Evolutionary conservation across 2,888 invertebrate species (phyloP).

Genomic region (Acanthococcus lagerstroemiae): DNA sequence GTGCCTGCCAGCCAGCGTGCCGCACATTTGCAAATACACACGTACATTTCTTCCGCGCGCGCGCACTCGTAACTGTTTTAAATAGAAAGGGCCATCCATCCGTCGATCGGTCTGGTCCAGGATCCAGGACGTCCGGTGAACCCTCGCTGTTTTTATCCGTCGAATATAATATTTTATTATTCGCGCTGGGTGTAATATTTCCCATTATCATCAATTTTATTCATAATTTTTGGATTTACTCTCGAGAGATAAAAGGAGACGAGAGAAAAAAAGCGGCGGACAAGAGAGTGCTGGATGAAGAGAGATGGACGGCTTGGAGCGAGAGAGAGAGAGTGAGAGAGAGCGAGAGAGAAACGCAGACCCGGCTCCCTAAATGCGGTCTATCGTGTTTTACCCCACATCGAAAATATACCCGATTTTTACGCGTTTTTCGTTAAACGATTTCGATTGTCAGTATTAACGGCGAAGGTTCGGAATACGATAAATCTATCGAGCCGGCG

Average conservation of each 20-base stretch:
- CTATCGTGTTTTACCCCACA: background rate
- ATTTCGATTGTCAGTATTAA: no score
- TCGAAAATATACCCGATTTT: constrained; percentile 11
- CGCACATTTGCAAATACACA: no score
- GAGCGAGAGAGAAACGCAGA: constrained; percentile 7
- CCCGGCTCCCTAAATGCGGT: constrained; percentile 28
- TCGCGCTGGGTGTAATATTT: constrained; percentile 29
- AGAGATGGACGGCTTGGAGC: no score
- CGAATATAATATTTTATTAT: constrained; percentile 28
- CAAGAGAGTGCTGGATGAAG: background rate
- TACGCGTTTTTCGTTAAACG: constrained; percentile 18
- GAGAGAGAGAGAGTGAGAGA: background rate
- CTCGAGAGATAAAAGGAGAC: background rate
- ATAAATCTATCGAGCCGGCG: no score
- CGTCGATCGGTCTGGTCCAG: constrained; percentile 1
- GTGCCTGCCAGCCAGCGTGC: background rate
- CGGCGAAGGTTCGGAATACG: no score
- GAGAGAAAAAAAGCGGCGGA: background rate
- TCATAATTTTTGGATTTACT: constrained; percentile 29
- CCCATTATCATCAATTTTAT: constrained; percentile 30
- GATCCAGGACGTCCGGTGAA: constrained; percentile 24
- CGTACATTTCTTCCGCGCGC: no score
- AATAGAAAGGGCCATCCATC: constrained; percentile 11
- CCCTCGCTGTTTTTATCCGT: constrained; percentile 20
- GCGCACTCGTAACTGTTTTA: no score